Evolutionary conservation across 2,113 vertebrate species (phyloP).

Genomic region (Apteryx mantelli): DNA sequence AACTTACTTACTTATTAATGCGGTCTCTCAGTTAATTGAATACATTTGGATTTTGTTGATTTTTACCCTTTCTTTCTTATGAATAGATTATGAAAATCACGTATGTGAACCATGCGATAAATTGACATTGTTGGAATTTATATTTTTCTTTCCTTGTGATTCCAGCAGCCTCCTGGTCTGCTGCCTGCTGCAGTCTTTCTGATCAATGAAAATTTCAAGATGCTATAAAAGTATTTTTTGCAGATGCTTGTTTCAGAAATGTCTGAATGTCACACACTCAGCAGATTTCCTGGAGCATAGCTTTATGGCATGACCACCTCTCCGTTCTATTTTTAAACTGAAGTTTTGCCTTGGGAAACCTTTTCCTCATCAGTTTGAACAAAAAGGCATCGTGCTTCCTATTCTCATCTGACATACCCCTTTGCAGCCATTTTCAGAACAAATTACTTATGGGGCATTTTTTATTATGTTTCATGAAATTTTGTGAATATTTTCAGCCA

Average conservation of each 20-base stretch:
- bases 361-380: neutral
- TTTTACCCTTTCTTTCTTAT: neutral
- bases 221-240: neutral
- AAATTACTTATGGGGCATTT: neutral
- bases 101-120: neutral
- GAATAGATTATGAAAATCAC: neutral
- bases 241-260: neutral
- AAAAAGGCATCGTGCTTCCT: neutral
- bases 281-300: neutral
- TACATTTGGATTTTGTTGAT: neutral
- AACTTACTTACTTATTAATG: neutral
- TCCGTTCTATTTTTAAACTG: neutral
- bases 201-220: neutral
- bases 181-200: neutral
- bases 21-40: neutral
- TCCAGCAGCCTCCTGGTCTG: neutral
- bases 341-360: neutral
- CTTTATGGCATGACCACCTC: neutral
- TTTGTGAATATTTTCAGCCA: neutral
- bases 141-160: neutral
- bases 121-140: neutral
- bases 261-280: neutral
- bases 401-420: neutral
- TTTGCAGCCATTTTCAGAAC: neutral
- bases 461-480: neutral